A percentile compares a stretch with the other conserved stretches of the same genome.
These are phyloP conservation scores for Noctua fimbriata DNA, from an alignment of 2,888 invertebrate genomes.

Conservation along the genomic window DNA sequence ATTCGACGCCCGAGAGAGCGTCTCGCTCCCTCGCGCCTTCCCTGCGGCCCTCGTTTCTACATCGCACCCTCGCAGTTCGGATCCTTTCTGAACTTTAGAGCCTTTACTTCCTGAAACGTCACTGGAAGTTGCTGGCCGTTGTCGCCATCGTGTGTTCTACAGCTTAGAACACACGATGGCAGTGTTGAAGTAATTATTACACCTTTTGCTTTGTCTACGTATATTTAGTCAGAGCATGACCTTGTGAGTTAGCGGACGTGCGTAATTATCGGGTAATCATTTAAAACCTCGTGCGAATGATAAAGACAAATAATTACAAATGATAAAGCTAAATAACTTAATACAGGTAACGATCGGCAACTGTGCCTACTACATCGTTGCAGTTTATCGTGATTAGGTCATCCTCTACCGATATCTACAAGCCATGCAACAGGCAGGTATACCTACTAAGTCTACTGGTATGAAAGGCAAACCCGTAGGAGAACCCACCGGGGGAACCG, in stretches of 20 bases:
- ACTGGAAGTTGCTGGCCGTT: neutral
- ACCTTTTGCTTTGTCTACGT: constrained; percentile 6
- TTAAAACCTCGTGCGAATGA: constrained; percentile 22
- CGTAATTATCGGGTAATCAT: constrained; percentile 35
- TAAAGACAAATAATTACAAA: constrained; percentile 23
- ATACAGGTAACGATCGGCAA: neutral
- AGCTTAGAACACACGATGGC: neutral
- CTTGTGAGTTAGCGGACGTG: constrained; percentile 24
- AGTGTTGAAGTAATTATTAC: neutral
- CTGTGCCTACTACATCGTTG: neutral
- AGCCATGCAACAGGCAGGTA: neutral
- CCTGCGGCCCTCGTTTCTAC: neutral
- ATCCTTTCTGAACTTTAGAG: neutral
- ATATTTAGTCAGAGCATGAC: constrained; percentile 17
- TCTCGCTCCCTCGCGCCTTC: neutral
- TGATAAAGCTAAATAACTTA: constrained; percentile 20
- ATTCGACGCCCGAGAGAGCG: neutral
- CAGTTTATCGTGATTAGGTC: neutral
- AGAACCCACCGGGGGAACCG: neutral
- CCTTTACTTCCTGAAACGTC: neutral
- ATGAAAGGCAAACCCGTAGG: neutral
- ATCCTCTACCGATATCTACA: neutral
- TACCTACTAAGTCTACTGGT: neutral
- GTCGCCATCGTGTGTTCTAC: neutral
- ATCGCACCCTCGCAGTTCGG: neutral